Evolutionary conservation across 1,140 invertebrate genomes (phyloP), one percentile per base, ranked within the genome.

Genomic region (Aphaenogaster ashmeadi): DNA sequence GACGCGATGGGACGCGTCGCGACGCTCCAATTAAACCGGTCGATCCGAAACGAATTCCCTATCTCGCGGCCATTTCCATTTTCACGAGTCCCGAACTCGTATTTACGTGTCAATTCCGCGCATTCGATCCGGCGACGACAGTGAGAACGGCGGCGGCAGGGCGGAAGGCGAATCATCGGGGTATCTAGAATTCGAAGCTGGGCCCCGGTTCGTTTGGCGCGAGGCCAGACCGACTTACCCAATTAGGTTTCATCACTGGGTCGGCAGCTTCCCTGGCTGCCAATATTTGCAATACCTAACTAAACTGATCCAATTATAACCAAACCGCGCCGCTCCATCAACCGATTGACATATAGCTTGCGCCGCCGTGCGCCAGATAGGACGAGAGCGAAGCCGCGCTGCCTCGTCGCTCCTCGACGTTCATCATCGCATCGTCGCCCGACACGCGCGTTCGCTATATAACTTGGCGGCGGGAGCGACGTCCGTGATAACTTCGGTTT

Each of bases 201-300:
- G 79, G 74, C 11, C 11, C 84, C 54, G 78, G 75, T 89, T 91
- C 87, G 90, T 91, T 92, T 95, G 94, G 95, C 95, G 88, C 69
- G 18, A 69, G 78, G 93, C 94, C 95, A 95, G 94, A 90, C 92
- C 94, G 93, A 95, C 94, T 95, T 95, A 94, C 94, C 94, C 93
- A 95, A 95, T 95, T 95, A 95, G 92, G 93, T 95, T 95, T 95
- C 95, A 94, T 95, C 94, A 94, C 93, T 93, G 90, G 91, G 93
- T 94, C 93, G 92, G 85, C 86, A 91, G 92, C 93, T 94, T 94
- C 92, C 94, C 93, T 92, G 91, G 91, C 93, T 95, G 95, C 94
- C 94, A 95, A 95, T 95, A 95, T 94, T 95, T 94, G 94, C 94
- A 93, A 95, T 94, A 93, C 93, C 91, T 91, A 90, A 93, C 91